phyloP scores from a whole-genome alignment of 1,140 invertebrate species.

The Drosophila pachea region DNA sequence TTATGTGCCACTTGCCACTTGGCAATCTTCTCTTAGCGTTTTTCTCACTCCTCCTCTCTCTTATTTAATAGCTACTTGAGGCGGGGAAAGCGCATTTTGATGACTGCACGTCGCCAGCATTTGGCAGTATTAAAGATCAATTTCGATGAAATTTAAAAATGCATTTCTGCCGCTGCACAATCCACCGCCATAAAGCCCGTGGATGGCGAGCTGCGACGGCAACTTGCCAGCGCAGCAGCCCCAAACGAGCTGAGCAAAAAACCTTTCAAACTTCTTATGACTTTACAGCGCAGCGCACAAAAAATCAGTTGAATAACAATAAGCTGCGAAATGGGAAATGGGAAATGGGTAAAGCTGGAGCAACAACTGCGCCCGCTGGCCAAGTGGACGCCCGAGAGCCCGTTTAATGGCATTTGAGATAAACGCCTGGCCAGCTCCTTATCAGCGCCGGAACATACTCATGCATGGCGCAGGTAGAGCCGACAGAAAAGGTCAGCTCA shows the following conservation, averaged over 20 bases:
- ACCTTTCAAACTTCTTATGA: constrained; percentile 73
- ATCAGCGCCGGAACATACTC: constrained; percentile 15
- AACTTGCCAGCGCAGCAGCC: constrained; percentile 45
- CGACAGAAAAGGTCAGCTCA: background rate
- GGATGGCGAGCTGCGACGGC: background rate
- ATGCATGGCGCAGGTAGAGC: background rate
- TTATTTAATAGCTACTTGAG: constrained; percentile 48
- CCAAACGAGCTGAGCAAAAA: constrained; percentile 60
- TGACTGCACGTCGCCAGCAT: constrained; percentile 55
- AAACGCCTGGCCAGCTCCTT: constrained; percentile 31
- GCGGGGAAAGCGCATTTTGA: constrained; percentile 58
- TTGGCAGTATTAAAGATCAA: constrained; percentile 64
- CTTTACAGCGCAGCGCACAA: constrained; percentile 38
- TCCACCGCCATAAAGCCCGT: constrained; percentile 39
- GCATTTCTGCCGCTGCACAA: constrained; percentile 33
- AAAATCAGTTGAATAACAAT: constrained; percentile 68
- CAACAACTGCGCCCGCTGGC: constrained; percentile 6
- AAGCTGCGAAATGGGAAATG: constrained; percentile 51
- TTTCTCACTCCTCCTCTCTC: background rate
- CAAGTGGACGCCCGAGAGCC: constrained; percentile 26
- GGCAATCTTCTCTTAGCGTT: constrained; percentile 16
- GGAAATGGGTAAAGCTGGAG: constrained; percentile 19
- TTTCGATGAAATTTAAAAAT: constrained; percentile 66
- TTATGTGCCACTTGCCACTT: constrained; percentile 50
- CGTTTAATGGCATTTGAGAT: constrained; percentile 64